Evolutionary conservation across 2,797 vertebrate genomes (phyloP), one percentile per base, ranked within the genome.

Genomic region (Cyclopterus lumpus): DNA sequence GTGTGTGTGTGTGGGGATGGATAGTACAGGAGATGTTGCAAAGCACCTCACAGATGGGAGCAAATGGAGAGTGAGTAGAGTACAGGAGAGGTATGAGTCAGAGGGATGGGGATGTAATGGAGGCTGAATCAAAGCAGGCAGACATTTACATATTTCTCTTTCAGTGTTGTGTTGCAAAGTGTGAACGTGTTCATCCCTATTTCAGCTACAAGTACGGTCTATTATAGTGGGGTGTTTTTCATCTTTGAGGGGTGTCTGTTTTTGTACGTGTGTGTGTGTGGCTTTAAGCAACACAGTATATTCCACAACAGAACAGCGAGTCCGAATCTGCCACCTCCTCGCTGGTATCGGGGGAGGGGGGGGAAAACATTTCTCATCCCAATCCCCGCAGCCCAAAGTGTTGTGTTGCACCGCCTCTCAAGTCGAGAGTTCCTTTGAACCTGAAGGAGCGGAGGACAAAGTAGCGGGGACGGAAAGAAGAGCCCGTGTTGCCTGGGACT

Each of bases 21-120:
- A 69, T 61, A 65, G 67, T 49, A 70, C 76, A 75, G 79, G 84
- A 88, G 86, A 82, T 77, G 71, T 57, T 59, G 83, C 57, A 71
- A 83, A 84, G 81, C 72, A 46, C 67, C 79, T 86, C 88, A 54
- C 86, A 90, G 84, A 89, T 89, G 83, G 82, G 68, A 85, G 71
- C 64, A 79, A 78, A 86, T 76, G 76, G 79, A 79, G 73, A 66
- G 75, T 77, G 79, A 36, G 66, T 1, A 30, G 48, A 59, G 66
- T 1, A 26, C 40, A 59, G 61, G 36, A 67, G 76, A 82, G 77
- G 59, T 70, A 49, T 15, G 62, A 83, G 70, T 67, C 55, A 49
- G 69, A 30, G n/a, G 60, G 73, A 67, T 51, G 64, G 57, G 34
- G 48, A 10, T 49, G 64, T 75, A 86, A 77, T 32, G 1, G 57